Base-by-base conservation (phyloP, 2,113 vertebrate species). In the Ivindomyrus marchei region DNA sequence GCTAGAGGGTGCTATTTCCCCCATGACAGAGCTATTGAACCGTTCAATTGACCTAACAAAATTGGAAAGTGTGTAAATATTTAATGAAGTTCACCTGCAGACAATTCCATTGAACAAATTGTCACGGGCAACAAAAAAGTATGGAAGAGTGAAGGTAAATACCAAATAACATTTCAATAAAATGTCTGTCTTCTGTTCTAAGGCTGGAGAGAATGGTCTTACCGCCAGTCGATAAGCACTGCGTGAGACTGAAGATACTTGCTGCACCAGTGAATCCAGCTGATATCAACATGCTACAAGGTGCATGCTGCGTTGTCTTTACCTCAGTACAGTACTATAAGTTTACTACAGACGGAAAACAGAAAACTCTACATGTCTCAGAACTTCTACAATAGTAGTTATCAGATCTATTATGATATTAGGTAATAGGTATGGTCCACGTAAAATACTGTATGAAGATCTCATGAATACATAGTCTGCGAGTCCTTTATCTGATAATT, bases 281-380 rank as follows among this genome's bases (percentile, higher is more conserved):
- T 49, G 94, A 95, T 77, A 90, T 95, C 46, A 95, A 94, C 90
- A 94, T 95, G 94, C 8, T 94, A 7, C 93, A 94, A 92, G 94
- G 94, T 94, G 91, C 47, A 31, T 53, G 17, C n/a, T 2, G 15
- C 5, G 13, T 19, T 19, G 36, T 15, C 0, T 80, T 80, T 80
- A 42, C 15, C 5, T 80, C 74, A 42, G 36, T 77, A 39, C 4
- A 0, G 1, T 80, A 39, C 4, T 42, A 42, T 17, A 42, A 42
- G 31, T 10, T 80, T 8, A 80, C 74, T 80, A 80, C 36, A 42
- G 19, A 39, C 24, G 15, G 4, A 77, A 77, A 11, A 39, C n/a
- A 19, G 70, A 80, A 36, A 74, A 74, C 27, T 70, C n/a, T 36
- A 74, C 56, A 62, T 7, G 0, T 62, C 56, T 62, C 56, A n/a